A percentile compares a stretch with the other conserved stretches of the same genome.
phyloP scores from a whole-genome alignment of 2,888 invertebrate species.

The Agapostemon virescens region DNA sequence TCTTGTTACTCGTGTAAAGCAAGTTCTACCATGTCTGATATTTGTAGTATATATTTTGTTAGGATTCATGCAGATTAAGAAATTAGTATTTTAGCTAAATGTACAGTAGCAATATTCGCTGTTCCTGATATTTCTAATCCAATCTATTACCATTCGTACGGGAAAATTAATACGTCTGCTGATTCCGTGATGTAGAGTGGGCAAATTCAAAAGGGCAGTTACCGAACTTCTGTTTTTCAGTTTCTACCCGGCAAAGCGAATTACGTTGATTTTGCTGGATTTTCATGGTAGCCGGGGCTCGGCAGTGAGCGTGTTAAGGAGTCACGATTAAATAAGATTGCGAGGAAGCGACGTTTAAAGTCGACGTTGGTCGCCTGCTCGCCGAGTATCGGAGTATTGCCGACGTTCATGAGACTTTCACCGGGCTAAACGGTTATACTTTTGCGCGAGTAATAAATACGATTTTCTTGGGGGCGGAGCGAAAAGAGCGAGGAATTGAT shows the following conservation, averaged over 20 bases:
- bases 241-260: background rate
- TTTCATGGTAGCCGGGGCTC: background rate
- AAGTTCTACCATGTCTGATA: background rate
- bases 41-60: background rate
- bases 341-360: conserved; percentile 27
- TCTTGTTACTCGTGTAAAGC: background rate
- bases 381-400: conserved; percentile 37
- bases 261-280: background rate
- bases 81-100: background rate
- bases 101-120: no score
- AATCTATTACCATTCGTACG: background rate
- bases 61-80: background rate
- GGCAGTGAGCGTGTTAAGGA: conserved; percentile 8
- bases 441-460: conserved; percentile 61
- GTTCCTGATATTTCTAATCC: background rate
- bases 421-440: conserved; percentile 55
- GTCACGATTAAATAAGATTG: conserved; percentile 7
- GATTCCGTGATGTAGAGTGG: background rate
- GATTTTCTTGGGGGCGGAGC: conserved; percentile 62
- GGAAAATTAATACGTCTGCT: background rate
- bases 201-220: background rate
- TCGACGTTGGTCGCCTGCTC: conserved; percentile 17
- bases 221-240: conserved; percentile 1
- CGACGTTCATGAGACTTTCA: conserved; percentile 35
- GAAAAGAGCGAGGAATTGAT: conserved; percentile 61